phyloP scores from a whole-genome alignment of 2,888 invertebrate species.

The Lithophane ornitopus region DNA sequence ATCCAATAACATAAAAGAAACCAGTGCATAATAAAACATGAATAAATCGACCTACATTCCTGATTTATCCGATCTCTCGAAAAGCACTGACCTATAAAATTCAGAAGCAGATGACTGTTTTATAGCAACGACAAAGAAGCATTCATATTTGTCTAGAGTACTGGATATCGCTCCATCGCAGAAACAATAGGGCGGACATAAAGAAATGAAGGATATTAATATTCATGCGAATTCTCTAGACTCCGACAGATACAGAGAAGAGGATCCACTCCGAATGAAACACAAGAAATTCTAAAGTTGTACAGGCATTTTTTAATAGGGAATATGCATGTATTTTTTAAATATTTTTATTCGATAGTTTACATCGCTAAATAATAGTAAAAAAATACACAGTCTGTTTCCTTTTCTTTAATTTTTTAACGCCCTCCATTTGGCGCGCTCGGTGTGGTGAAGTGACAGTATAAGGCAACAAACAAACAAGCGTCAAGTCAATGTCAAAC shows the following conservation, averaged over 20 bases:
- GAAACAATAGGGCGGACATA: constrained; percentile 52
- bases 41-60: constrained; percentile 16
- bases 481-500: too few relatives aligned
- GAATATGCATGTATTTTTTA: too few relatives aligned
- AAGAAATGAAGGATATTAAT: constrained; percentile 57
- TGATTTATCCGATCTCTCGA: not conserved
- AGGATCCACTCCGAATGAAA: constrained; percentile 8
- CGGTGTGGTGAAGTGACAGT: too few relatives aligned
- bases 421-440: too few relatives aligned
- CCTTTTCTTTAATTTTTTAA: too few relatives aligned
- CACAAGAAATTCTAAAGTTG: not conserved
- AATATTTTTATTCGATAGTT: too few relatives aligned
- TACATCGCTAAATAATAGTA: too few relatives aligned
- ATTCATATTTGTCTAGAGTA: constrained; percentile 22
- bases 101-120: constrained; percentile 14
- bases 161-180: constrained; percentile 18
- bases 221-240: constrained; percentile 43
- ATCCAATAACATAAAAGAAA: not conserved
- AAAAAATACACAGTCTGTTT: too few relatives aligned
- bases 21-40: not conserved
- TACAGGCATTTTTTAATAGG: not conserved
- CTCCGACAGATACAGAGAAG: not conserved
- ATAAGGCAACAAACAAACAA: too few relatives aligned
- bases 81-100: constrained; percentile 36
- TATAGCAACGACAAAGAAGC: constrained; percentile 38